These are phyloP conservation scores for Beroe forskalii DNA, from an alignment of 37 sponge, comb jelly and placozoan genomes.

Conservation along the genomic window DNA sequence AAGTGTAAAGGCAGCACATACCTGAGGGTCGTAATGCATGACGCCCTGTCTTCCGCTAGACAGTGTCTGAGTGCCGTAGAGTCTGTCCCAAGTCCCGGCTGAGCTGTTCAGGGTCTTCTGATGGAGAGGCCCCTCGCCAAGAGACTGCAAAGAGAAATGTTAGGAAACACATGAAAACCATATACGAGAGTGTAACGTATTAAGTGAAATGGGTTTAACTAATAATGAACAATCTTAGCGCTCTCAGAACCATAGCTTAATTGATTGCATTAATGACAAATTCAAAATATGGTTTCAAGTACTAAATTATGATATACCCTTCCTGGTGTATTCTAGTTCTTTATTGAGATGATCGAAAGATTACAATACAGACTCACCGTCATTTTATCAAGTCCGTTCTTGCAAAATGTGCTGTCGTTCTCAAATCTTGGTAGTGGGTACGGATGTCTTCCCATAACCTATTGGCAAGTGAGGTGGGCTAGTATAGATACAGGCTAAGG, in stretches of 20 bases:
- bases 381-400: no score
- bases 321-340: no score
- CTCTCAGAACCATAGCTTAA: not conserved
- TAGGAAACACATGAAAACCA: not conserved
- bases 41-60: slow-evolving; percentile 76
- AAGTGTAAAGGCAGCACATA: no score
- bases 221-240: not conserved
- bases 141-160: not conserved
- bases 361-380: no score
- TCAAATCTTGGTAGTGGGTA: slow-evolving; percentile 46
- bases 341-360: no score
- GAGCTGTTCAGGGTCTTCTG: not conserved
- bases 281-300: no score
- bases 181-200: not conserved
- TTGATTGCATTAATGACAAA: no score
- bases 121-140: not conserved
- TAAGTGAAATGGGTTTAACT: not conserved
- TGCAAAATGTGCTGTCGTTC: slow-evolving; percentile 26
- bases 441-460: slow-evolving; percentile 42
- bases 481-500: not conserved
- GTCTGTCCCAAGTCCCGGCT: slow-evolving; percentile 75
- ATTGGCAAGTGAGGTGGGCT: not conserved
- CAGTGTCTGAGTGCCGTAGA: slow-evolving; percentile 77
- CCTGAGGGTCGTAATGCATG: slow-evolving; percentile 77
- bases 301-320: no score